These are phyloP conservation scores for Triplophysa yarkandensis DNA, from an alignment of 2,797 vertebrate species.

Conservation along the genomic window DNA sequence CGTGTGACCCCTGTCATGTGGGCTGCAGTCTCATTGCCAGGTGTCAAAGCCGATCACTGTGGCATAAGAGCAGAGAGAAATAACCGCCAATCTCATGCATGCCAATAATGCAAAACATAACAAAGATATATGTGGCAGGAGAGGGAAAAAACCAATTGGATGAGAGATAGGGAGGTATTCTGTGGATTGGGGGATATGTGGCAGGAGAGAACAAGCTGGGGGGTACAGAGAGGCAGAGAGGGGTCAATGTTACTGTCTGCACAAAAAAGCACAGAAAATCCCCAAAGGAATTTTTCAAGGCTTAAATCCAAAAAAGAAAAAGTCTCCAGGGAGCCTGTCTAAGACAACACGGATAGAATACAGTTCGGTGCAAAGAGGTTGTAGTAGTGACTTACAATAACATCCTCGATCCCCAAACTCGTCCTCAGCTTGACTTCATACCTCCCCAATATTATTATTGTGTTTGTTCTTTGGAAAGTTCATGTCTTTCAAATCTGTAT, in stretches of 20 bases:
- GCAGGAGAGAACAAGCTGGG: background rate
- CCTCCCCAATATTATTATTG: too few relatives aligned
- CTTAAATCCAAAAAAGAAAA: conserved; percentile 71
- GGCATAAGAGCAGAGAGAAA: conserved; percentile 22
- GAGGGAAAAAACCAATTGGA: conserved; percentile 14
- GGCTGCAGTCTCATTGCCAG: conserved; percentile 45
- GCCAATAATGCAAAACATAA: conserved; percentile 33
- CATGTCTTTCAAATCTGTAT: too few relatives aligned
- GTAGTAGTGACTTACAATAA: conserved; percentile 2
- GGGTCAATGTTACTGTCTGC: conserved; percentile 69
- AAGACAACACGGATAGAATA: conserved; percentile 18
- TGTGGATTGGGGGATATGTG: conserved; percentile 3
- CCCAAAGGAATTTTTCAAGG: conserved; percentile 75
- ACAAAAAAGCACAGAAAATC: conserved; percentile 68
- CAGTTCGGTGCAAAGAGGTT: background rate
- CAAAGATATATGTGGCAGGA: conserved; percentile 20
- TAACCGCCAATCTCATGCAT: conserved; percentile 18
- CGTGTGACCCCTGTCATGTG: conserved; percentile 48
- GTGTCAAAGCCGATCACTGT: conserved; percentile 22
- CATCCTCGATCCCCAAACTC: background rate
- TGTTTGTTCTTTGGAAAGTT: too few relatives aligned
- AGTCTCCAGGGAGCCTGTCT: background rate
- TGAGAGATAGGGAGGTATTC: conserved; percentile 4
- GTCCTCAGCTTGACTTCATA: background rate
- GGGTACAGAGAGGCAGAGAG: conserved; percentile 17